Evolutionary conservation across 1,140 invertebrate species (phyloP).

Genomic region (Phenacoccus solenopsis): DNA sequence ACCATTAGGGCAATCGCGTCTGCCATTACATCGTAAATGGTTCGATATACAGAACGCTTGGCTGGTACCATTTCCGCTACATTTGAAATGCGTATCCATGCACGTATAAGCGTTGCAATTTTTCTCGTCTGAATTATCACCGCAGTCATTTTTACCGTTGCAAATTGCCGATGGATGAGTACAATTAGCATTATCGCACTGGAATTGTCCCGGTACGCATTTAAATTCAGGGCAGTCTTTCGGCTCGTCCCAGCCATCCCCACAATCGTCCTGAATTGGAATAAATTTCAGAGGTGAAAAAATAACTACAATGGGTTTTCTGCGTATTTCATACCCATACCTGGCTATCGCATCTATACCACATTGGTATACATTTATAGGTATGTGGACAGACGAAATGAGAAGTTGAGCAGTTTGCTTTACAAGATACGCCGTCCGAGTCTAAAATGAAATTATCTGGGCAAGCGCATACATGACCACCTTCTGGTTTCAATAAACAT

Average conservation of each 20-base stretch:
- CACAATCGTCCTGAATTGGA: conserved; percentile 53
- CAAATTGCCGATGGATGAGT: conserved; percentile 56
- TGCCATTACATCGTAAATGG: conserved; percentile 47
- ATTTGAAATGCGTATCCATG: conserved; percentile 30
- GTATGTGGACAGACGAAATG: conserved; percentile 62
- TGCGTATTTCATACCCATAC: conserved; percentile 25
- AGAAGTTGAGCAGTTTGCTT: conserved; percentile 62
- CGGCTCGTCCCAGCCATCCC: conserved; percentile 64
- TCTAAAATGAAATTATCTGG: conserved; percentile 64
- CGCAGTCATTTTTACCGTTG: conserved; percentile 53
- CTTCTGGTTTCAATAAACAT: conserved; percentile 56
- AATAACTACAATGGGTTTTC: background rate
- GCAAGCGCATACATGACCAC: conserved; percentile 50
- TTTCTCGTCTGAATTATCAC: conserved; percentile 47
- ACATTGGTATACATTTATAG: conserved; percentile 55
- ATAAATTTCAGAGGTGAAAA: conserved; percentile 27
- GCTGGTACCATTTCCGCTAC: conserved; percentile 25
- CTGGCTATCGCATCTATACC: conserved; percentile 48
- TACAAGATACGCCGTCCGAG: conserved; percentile 50
- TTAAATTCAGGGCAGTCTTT: conserved; percentile 51
- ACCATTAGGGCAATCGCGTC: conserved; percentile 47
- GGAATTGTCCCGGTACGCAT: conserved; percentile 64
- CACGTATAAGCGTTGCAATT: conserved; percentile 29
- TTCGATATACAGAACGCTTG: conserved; percentile 41
- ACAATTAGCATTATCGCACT: conserved; percentile 52